phyloP scores from a whole-genome alignment of 2,888 invertebrate genomes.

The Tiliacea aurago region DNA sequence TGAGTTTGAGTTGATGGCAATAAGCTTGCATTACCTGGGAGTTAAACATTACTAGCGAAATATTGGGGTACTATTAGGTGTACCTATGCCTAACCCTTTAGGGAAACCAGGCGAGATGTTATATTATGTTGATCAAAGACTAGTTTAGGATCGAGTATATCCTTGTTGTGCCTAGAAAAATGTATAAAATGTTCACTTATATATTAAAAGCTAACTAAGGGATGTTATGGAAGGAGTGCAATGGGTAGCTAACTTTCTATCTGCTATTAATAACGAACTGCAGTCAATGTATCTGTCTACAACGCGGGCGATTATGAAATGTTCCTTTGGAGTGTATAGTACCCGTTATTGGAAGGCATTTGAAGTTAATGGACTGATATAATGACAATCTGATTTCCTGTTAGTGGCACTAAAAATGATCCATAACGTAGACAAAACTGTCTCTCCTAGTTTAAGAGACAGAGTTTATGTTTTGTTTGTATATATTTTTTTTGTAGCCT shows the following conservation, averaged over 20 bases:
- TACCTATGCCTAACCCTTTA: not conserved
- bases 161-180: not conserved
- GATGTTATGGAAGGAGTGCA: constrained; percentile 1
- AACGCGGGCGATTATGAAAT: not conserved
- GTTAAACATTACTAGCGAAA: not conserved
- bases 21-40: not conserved
- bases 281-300: constrained; percentile 2
- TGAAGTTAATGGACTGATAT: not conserved
- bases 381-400: not conserved
- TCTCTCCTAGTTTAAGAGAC: too few species aligned
- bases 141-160: not conserved
- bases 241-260: too few species aligned
- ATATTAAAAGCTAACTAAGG: not conserved
- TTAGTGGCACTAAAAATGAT: not conserved
- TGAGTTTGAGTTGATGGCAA: too few species aligned
- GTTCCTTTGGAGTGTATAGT: not conserved
- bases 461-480: too few species aligned
- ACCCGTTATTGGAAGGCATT: not conserved
- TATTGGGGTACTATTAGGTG: not conserved
- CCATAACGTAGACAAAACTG: not conserved
- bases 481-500: too few species aligned
- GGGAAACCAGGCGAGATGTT: not conserved
- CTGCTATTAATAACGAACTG: too few species aligned
- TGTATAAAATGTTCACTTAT: not conserved
- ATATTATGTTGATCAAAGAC: not conserved